Conservation (phyloP, 2,113 vertebrate species). For the Brevimyrus niger region DNA sequence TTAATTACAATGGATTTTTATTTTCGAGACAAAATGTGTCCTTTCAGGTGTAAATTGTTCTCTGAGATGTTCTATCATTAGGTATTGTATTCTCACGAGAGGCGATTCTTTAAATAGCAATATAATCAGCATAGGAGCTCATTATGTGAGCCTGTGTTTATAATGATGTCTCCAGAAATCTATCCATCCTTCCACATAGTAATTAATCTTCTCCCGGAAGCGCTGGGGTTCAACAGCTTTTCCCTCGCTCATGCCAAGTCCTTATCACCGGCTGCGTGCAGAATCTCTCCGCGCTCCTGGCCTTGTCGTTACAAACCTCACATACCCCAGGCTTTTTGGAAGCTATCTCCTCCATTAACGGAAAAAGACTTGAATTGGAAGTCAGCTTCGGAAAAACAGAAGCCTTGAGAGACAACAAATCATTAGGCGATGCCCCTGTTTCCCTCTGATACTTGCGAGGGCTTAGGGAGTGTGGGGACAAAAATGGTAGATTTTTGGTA, state of each 20-base stretch:
- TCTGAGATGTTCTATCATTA: constrained; percentile 40
- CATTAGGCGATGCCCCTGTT: constrained; percentile 2
- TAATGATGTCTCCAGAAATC: constrained; percentile 45
- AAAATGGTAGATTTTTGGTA: not conserved
- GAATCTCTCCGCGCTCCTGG: constrained; percentile 25
- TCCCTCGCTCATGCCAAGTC: constrained; percentile 35
- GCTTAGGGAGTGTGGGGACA: not conserved
- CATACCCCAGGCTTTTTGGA: not conserved
- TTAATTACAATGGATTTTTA: constrained; percentile 35
- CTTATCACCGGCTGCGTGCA: constrained; percentile 40
- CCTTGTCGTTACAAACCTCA: constrained; percentile 22
- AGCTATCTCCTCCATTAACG: not conserved
- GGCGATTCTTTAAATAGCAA: constrained; percentile 43
- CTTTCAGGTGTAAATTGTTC: constrained; percentile 46
- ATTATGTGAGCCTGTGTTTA: constrained; percentile 43
- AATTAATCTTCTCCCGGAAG: constrained; percentile 45
- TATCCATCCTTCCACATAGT: constrained; percentile 37
- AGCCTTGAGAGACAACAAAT: constrained; percentile 17
- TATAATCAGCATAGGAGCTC: constrained; percentile 38
- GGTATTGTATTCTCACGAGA: constrained; percentile 30
- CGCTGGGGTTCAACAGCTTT: constrained; percentile 42
- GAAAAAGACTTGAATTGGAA: constrained; percentile 10
- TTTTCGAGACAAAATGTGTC: constrained; percentile 41
- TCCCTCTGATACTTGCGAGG: not conserved
- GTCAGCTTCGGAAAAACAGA: not conserved